phyloP scores from a whole-genome alignment of 2,797 vertebrate genomes.

The Sitta carolinensis region DNA sequence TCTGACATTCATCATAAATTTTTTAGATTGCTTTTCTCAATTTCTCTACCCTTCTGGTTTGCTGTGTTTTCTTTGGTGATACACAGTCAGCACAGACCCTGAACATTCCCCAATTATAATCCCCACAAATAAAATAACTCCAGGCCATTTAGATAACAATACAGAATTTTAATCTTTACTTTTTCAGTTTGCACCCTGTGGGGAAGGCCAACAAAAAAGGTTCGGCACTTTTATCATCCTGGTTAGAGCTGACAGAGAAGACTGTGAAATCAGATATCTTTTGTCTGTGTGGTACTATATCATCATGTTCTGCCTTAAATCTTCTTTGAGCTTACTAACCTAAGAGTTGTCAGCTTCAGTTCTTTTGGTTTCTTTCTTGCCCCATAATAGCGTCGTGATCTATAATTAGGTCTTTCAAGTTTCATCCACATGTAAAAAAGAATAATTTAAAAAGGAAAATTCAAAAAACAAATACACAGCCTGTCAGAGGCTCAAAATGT shows the following conservation, averaged over 20 bases:
- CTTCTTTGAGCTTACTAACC: not conserved
- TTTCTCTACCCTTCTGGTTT: not conserved
- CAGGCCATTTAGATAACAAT: not conserved
- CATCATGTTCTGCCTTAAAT: not conserved
- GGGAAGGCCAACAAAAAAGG: not conserved
- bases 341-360: not conserved
- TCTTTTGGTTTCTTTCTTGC: not conserved
- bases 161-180: not conserved
- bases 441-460: not conserved
- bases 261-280: not conserved
- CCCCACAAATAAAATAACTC: not conserved
- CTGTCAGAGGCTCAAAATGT: not conserved
- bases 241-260: not conserved
- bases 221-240: not conserved
- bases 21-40: not conserved
- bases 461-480: not conserved
- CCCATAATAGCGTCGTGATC: not conserved
- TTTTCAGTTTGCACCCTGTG: not conserved
- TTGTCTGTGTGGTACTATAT: not conserved
- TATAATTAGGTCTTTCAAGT: not conserved
- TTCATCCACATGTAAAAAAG: not conserved
- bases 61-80: not conserved
- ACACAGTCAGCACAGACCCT: not conserved
- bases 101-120: not conserved
- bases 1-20: not conserved